A percentile compares a stretch with the other conserved stretches of the same genome.
Conservation (phyloP, 2,888 invertebrate genomes). For the Cryptocephalus moraei region DNA sequence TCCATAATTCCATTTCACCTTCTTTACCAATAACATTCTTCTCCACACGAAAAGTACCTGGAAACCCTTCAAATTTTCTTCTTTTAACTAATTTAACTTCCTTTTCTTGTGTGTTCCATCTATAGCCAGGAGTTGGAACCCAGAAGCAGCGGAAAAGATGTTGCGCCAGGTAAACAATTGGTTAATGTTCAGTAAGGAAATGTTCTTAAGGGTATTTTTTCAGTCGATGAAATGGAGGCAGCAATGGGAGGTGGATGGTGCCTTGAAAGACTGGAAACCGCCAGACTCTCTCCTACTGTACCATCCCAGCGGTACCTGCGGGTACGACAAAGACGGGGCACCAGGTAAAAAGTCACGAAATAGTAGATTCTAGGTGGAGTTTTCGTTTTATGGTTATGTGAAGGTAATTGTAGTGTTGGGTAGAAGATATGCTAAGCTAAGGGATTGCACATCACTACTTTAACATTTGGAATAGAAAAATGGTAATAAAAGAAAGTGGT, state of each 20-base stretch:
- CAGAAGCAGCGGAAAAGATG: slow-evolving; percentile 87
- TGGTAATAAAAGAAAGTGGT: too few species aligned
- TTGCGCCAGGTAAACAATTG: slow-evolving; percentile 59
- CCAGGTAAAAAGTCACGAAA: slow-evolving; percentile 45
- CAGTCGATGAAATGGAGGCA: slow-evolving; percentile 66
- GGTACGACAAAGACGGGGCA: slow-evolving; percentile 75
- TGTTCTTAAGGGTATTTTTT: slow-evolving; percentile 1
- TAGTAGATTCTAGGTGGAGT: too few species aligned
- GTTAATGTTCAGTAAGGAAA: not conserved
- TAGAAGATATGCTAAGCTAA: too few species aligned
- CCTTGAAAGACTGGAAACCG: slow-evolving; percentile 55
- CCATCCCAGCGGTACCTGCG: slow-evolving; percentile 68
- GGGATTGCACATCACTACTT: too few species aligned
- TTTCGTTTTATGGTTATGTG: too few species aligned
- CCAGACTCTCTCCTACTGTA: slow-evolving; percentile 61
- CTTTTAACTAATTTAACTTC: too few species aligned
- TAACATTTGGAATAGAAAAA: too few species aligned
- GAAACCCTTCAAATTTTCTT: too few species aligned
- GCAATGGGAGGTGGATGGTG: slow-evolving; percentile 64
- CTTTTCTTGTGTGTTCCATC: slow-evolving; percentile 18
- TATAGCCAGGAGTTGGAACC: slow-evolving; percentile 78
- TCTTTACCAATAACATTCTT: too few species aligned
- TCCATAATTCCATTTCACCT: too few species aligned
- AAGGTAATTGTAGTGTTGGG: too few species aligned
- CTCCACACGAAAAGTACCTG: too few species aligned